Conservation (phyloP, 2,888 invertebrate genomes). For the Euphydryas editha region DNA sequence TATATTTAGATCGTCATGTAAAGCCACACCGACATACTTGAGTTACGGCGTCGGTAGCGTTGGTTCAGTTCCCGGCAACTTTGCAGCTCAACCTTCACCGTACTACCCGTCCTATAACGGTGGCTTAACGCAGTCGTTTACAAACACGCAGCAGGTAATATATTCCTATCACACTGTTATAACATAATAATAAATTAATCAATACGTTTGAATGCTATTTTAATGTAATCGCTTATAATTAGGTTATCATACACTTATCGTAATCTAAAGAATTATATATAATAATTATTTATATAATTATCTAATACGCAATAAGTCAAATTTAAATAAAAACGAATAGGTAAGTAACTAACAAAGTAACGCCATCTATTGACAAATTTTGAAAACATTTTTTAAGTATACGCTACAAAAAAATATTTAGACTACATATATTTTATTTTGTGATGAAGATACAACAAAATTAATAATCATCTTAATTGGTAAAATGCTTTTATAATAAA, state of each 20-base stretch:
- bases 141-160: conserved; percentile 83
- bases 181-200: too few species aligned
- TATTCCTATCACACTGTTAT: too few species aligned
- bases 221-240: too few species aligned
- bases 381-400: neutral
- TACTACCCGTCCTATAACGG: conserved; percentile 84
- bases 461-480: too few species aligned
- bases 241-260: too few species aligned
- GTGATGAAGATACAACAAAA: too few species aligned
- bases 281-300: too few species aligned
- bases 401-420: neutral
- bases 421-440: too few species aligned
- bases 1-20: conserved; percentile 79
- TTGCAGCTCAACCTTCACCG: conserved; percentile 72
- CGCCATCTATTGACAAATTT: conserved; percentile 26
- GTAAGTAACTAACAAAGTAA: neutral
- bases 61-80: conserved; percentile 74
- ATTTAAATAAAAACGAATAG: neutral
- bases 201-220: too few species aligned
- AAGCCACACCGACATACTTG: conserved; percentile 81
- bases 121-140: conserved; percentile 80
- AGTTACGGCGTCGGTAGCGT: conserved; percentile 78
- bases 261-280: too few species aligned
- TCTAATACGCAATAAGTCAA: too few species aligned
- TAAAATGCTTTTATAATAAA: neutral